Conservation (phyloP, 2,888 invertebrate species). For the Anorthoa munda region DNA sequence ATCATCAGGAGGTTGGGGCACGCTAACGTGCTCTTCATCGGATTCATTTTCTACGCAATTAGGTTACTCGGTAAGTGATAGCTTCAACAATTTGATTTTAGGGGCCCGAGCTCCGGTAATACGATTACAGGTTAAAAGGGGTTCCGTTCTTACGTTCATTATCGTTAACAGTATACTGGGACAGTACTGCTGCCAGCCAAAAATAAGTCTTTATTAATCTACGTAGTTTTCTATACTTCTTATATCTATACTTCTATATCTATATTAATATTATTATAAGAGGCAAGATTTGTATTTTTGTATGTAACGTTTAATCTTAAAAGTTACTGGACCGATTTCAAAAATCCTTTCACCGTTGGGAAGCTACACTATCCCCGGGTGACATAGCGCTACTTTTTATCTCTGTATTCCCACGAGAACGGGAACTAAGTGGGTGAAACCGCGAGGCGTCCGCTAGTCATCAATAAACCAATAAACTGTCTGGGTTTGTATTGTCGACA, state of each 20-base stretch:
- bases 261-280: too few species aligned
- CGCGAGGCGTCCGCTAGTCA: too few species aligned
- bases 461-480: neutral
- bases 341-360: too few species aligned
- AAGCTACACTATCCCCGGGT: too few species aligned
- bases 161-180: neutral
- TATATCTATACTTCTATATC: too few species aligned
- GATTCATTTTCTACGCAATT: constrained; percentile 94
- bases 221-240: too few species aligned
- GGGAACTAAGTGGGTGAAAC: too few species aligned
- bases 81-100: neutral
- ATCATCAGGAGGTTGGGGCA: constrained; percentile 94
- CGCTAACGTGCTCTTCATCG: constrained; percentile 94
- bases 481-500: neutral
- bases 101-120: neutral
- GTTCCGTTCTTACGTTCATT: neutral
- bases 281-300: too few species aligned
- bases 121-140: neutral
- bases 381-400: too few species aligned
- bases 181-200: neutral
- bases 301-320: too few species aligned
- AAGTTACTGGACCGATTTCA: too few species aligned
- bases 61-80: constrained; percentile 92
- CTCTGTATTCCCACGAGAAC: too few species aligned
- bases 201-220: neutral